Evolutionary conservation across 2,888 invertebrate species (phyloP).

Genomic region (Sesamia inferens): DNA sequence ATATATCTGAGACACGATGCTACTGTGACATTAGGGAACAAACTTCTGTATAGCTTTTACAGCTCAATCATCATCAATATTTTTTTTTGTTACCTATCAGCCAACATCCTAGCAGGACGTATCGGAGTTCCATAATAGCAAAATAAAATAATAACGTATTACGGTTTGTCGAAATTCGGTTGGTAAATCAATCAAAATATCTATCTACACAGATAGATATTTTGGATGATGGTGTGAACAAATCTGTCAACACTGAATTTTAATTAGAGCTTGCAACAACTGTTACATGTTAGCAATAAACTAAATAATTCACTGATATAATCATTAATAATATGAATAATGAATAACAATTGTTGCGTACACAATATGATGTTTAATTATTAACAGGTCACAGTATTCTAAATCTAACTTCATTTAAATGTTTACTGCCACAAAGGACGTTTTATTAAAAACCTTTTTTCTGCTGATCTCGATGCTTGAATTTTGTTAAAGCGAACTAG

Average conservation of each 20-base stretch:
- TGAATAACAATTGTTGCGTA: constrained; percentile 38
- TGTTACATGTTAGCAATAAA: constrained; percentile 20
- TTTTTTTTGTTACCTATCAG: no score
- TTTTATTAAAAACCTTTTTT: neutral
- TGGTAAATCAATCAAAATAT: no score
- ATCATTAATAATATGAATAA: constrained; percentile 24
- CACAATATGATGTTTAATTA: neutral
- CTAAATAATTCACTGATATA: constrained; percentile 33
- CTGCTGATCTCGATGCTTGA: neutral
- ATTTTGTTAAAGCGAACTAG: no score
- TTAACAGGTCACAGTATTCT: neutral
- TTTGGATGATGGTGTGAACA: neutral
- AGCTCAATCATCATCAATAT: no score
- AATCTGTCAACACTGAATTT: constrained; percentile 18
- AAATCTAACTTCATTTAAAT: neutral
- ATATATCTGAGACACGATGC: no score
- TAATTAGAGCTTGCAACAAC: constrained; percentile 23
- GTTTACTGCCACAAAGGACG: neutral
- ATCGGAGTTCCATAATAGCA: no score
- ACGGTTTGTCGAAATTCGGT: no score
- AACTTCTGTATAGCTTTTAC: no score
- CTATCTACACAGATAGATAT: neutral
- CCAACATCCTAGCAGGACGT: no score
- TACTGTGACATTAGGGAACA: no score
- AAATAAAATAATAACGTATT: no score